Percentiles rank a stretch among this genome's conserved stretches.
Evolutionary conservation across 2,113 vertebrate genomes (phyloP).

Genomic region (Chaetodon trifascialis): DNA sequence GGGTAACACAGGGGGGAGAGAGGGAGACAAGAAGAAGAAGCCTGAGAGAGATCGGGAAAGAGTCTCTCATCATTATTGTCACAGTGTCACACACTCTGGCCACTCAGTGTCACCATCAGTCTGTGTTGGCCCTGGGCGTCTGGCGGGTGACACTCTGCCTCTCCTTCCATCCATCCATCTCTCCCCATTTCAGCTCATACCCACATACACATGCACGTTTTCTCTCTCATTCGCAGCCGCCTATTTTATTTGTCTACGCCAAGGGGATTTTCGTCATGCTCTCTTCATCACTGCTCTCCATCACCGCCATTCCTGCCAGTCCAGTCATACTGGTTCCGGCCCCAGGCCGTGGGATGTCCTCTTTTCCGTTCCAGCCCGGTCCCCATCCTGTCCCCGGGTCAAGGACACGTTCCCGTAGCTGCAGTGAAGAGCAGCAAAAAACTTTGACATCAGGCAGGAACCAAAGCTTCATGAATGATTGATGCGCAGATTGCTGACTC

Average conservation of each 20-base stretch:
- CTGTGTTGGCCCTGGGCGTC: conserved; percentile 67
- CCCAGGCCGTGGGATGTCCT: conserved; percentile 57
- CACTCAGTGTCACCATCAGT: conserved; percentile 74
- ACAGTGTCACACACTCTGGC: conserved; percentile 62
- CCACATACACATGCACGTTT: conserved; percentile 33
- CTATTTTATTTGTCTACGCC: conserved; percentile 45
- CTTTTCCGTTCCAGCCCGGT: conserved; percentile 43
- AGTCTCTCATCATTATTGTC: conserved; percentile 77
- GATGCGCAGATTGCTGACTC: conserved; percentile 80
- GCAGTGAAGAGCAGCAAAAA: conserved; percentile 49
- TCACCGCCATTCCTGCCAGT: conserved; percentile 56
- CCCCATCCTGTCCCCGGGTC: conserved; percentile 56
- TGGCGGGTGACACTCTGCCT: conserved; percentile 70
- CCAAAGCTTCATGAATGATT: conserved; percentile 82
- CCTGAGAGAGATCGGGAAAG: conserved; percentile 48
- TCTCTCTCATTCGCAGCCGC: conserved; percentile 30
- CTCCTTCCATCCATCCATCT: conserved; percentile 55
- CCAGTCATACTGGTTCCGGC: conserved; percentile 58
- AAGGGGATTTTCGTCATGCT: conserved; percentile 60
- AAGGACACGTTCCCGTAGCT: conserved; percentile 63
- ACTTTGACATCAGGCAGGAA: conserved; percentile 58
- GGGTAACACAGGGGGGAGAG: conserved; percentile 27
- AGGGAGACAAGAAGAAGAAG: conserved; percentile 29
- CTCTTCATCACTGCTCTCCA: conserved; percentile 46
- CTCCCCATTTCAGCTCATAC: conserved; percentile 35